Base-by-base conservation (phyloP, 1,140 invertebrate species). In the Drosophila arawakana region DNA sequence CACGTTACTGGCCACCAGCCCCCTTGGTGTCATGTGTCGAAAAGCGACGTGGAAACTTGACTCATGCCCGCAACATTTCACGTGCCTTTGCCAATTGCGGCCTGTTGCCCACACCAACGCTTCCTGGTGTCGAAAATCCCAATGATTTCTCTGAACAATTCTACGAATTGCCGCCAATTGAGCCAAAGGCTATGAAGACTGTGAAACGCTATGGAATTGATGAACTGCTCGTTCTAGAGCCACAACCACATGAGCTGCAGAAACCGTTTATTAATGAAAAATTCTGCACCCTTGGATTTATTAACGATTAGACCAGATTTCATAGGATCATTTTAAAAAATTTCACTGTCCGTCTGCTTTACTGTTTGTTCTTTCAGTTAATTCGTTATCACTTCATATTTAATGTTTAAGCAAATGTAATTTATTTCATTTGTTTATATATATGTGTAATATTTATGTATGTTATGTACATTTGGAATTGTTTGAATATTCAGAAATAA, bases 151-250 rank as follows among this genome's bases (percentile, higher is more conserved):
- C 0, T 11, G 37, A n/a, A 50, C 9, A 7, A 50, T 30, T 50
- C 25, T 11, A 30, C 4, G 49, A 30, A 0, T 10, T 47, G 46
- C 15, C 15, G 18, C 15, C 15, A n/a, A 43, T 6, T 5, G n/a
- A 13, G 21, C 30, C 37, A 3, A 39, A 7, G 5, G 3, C 35
- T 8, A 7, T 30, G 5, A 65, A 67, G 25, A 2, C 57, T 3
- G 13, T 79, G 0, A 9, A 43, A 4, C 82, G 82, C 34, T 85
- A 85, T 35, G 57, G 25, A 18, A 73, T 85, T 1, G 71, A 86
- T 0, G 63, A 81, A 30, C 58, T 85, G 55, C 68, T 85, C 1
- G 7, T 70, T 0, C 10, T 66, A 15, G 82, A 85, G 58, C 82
- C 82, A 0, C 63, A 86, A 7, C 75, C 82, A 2, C 15, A 39